Evolutionary conservation across 2,113 vertebrate genomes (phyloP).

Genomic region (Platysternon megacephalum): DNA sequence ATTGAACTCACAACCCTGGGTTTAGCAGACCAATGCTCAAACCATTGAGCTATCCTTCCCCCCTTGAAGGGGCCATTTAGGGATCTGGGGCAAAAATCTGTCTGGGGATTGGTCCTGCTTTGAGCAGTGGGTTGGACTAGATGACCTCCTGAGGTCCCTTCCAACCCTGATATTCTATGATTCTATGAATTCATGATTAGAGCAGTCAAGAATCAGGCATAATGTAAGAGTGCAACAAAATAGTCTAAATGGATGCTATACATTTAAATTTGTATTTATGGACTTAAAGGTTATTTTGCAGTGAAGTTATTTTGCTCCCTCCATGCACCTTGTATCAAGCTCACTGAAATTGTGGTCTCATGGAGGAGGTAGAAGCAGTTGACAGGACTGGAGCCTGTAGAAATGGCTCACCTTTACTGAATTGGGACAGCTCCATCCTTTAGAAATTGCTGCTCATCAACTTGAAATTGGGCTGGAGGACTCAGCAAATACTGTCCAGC

Average conservation of each 20-base stretch:
- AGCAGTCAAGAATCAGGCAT: not conserved
- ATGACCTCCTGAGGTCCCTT: no score
- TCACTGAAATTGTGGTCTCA: slow-evolving; percentile 39
- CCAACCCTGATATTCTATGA: no score
- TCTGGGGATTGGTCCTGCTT: no score
- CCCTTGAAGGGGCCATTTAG: no score
- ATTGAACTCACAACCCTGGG: no score
- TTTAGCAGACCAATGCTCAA: no score
- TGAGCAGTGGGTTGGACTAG: no score
- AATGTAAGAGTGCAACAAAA: not conserved
- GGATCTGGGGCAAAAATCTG: no score
- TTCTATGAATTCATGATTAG: not conserved
- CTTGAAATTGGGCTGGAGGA: slow-evolving; percentile 7
- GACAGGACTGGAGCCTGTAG: slow-evolving; percentile 27
- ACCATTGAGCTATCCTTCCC: no score
- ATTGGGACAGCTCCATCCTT: not conserved
- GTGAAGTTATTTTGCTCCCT: not conserved
- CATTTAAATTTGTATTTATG: not conserved
- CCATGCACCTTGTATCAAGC: slow-evolving; percentile 1
- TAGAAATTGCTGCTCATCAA: slow-evolving; percentile 11
- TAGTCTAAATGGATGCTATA: not conserved
- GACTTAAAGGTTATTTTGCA: not conserved
- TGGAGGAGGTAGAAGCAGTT: slow-evolving; percentile 25
- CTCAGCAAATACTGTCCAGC: not conserved
- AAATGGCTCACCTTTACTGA: not conserved